Percentiles rank a stretch among this genome's conserved stretches.
phyloP scores from a whole-genome alignment of 2,888 invertebrate genomes.

The Dryobotodes eremita region DNA sequence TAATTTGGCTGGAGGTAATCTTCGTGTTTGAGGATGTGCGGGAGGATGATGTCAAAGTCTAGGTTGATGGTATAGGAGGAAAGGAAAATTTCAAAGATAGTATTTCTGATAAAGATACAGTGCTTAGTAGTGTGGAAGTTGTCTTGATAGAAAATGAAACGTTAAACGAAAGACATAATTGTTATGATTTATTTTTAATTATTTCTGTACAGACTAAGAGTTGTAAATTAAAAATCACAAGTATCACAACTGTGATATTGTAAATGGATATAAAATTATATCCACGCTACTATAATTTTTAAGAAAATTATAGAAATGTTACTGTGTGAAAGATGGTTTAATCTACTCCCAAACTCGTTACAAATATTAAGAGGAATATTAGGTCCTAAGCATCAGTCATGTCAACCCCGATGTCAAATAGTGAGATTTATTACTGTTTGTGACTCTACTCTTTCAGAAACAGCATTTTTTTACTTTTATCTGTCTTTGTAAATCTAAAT shows the following conservation, averaged over 20 bases:
- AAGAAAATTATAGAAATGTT: neutral
- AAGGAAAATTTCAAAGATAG: neutral
- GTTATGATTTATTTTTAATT: too few species aligned
- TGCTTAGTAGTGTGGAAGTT: neutral
- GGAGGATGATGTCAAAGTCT: neutral
- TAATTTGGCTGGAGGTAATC: conserved; percentile 48
- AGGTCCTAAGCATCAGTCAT: neutral
- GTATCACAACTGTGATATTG: neutral
- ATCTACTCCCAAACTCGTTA: neutral
- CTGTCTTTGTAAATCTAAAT: neutral
- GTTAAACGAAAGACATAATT: neutral
- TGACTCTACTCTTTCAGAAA: neutral
- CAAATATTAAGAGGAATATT: neutral
- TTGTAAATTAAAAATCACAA: neutral
- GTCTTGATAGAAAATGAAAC: neutral
- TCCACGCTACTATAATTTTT: neutral
- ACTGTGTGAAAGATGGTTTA: neutral
- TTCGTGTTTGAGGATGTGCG: conserved; percentile 7
- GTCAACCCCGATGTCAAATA: neutral
- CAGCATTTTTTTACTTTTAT: neutral
- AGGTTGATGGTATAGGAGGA: neutral
- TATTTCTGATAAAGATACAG: neutral
- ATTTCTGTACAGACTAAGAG: neutral
- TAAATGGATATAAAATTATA: neutral
- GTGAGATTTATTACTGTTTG: neutral